phyloP scores from a whole-genome alignment of 2,797 vertebrate species.

The Sebastes itinus region DNA sequence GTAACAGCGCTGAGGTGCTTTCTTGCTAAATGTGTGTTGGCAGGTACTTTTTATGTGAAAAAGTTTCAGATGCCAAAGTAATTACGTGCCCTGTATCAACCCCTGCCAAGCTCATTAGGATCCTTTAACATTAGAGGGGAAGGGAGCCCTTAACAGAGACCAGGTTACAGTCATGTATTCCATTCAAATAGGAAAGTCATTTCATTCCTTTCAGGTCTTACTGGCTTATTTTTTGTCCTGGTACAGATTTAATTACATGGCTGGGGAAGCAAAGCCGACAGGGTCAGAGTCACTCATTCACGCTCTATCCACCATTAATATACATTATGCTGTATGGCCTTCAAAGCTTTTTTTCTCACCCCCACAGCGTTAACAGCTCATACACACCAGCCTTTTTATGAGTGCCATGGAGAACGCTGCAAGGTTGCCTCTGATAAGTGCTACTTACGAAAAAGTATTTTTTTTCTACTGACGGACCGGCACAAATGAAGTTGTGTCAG shows the following conservation, averaged over 20 bases:
- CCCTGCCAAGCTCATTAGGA: not conserved
- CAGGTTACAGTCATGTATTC: not conserved
- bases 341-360: not conserved
- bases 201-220: not conserved
- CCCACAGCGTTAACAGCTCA: not conserved
- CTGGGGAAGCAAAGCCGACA: not conserved
- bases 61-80: not conserved
- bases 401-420: not conserved
- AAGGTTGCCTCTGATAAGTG: not conserved
- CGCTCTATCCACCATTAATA: not conserved
- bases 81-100: not conserved
- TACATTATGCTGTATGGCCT: not conserved
- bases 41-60: not conserved
- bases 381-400: not conserved
- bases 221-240: not conserved
- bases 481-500: not conserved
- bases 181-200: not conserved
- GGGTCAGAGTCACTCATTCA: not conserved
- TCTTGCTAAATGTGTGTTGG: not conserved
- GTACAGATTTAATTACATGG: conserved; percentile 14
- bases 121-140: not conserved
- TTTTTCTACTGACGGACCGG: not conserved
- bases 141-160: not conserved
- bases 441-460: too few relatives aligned
- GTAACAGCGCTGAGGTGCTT: not conserved